These are phyloP conservation scores for Caenorhabditis doughertyi DNA, from an alignment of 2,888 invertebrate genomes.

Conservation along the genomic window DNA sequence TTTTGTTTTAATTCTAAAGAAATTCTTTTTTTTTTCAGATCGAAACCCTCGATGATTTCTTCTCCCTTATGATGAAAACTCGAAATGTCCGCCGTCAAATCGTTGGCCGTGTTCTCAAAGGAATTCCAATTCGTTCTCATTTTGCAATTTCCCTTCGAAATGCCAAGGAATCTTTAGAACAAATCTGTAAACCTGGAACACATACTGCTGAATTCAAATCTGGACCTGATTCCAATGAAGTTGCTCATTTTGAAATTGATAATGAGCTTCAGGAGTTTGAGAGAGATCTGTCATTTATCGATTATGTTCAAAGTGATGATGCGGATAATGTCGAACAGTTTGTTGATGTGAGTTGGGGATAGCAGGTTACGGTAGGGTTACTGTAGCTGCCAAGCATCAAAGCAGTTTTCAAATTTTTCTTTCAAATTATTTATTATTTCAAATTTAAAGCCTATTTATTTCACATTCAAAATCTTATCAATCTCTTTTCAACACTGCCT, in stretches of 20 bases:
- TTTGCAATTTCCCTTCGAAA: constrained; percentile 81
- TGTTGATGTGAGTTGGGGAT: constrained; percentile 78
- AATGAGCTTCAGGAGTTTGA: constrained; percentile 81
- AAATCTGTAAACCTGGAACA: constrained; percentile 74
- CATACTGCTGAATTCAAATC: constrained; percentile 66
- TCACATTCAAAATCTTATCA: neutral
- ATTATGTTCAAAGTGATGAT: constrained; percentile 81
- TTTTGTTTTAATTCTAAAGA: neutral
- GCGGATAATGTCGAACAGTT: constrained; percentile 82
- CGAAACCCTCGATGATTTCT: constrained; percentile 81
- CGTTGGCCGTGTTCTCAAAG: constrained; percentile 82
- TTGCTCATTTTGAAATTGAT: constrained; percentile 77
- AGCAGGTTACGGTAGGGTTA: too few relatives aligned
- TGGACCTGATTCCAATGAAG: constrained; percentile 58
- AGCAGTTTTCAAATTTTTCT: neutral
- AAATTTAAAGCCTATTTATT: constrained; percentile 11
- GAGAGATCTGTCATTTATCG: constrained; percentile 80
- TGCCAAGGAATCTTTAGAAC: constrained; percentile 79
- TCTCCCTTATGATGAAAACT: constrained; percentile 82
- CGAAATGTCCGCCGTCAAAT: constrained; percentile 81
- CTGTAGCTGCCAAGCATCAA: too few relatives aligned
- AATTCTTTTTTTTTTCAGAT: constrained; percentile 55
- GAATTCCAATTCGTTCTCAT: constrained; percentile 81
- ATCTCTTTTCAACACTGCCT: constrained; percentile 32
- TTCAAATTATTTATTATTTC: constrained; percentile 11